phyloP scores from a whole-genome alignment of 2,797 vertebrate genomes.

The Platalea minor region DNA sequence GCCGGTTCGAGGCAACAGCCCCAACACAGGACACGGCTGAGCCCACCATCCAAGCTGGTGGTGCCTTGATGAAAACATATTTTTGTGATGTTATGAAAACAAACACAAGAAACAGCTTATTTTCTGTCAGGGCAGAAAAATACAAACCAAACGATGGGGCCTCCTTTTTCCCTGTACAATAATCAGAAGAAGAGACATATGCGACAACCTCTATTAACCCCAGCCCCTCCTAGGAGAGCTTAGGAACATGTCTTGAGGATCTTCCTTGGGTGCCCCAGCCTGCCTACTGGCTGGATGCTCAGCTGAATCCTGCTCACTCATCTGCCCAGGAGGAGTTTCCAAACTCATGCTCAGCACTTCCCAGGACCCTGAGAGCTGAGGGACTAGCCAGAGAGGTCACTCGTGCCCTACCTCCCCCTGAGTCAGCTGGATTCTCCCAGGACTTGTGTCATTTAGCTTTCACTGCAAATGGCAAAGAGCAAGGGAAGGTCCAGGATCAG shows the following conservation, averaged over 20 bases:
- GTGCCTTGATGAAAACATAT: background rate
- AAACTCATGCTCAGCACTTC: background rate
- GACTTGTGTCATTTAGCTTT: background rate
- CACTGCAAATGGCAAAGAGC: background rate
- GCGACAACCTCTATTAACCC: background rate
- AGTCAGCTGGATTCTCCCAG: background rate
- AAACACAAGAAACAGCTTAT: background rate
- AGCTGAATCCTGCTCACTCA: background rate
- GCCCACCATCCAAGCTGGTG: background rate
- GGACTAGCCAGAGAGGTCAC: background rate
- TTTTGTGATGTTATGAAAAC: background rate
- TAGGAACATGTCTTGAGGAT: background rate
- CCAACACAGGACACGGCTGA: background rate
- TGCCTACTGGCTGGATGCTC: background rate
- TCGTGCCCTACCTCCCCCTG: background rate
- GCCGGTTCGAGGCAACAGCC: background rate
- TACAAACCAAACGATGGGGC: fast-evolving
- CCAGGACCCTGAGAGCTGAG: background rate
- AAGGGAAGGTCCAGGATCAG: background rate
- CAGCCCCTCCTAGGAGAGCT: background rate
- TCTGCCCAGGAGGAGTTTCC: background rate
- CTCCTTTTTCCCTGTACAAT: background rate
- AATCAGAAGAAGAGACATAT: background rate
- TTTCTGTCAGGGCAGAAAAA: background rate
- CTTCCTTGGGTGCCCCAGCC: background rate